Conservation (phyloP, 2,797 vertebrate genomes). For the Odontamblyopus rebecca region DNA sequence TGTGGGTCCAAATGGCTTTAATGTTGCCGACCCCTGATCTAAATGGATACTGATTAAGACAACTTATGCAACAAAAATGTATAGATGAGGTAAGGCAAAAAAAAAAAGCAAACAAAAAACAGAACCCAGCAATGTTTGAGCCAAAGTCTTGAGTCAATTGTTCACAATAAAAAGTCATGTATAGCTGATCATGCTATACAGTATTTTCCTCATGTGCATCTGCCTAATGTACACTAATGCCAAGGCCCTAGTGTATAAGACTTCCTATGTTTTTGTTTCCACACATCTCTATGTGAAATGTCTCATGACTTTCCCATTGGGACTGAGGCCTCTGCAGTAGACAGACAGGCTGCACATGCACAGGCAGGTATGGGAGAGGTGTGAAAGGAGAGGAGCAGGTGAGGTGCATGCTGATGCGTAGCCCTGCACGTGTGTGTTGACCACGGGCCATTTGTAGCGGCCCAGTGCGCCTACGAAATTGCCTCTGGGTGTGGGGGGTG, state of each 20-base stretch:
- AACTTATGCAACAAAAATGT: too few species aligned
- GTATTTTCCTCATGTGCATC: background rate
- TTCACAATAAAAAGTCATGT: background rate
- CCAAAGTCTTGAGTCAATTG: background rate
- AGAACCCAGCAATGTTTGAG: background rate
- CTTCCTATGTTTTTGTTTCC: slow-evolving; percentile 37
- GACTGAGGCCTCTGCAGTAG: slow-evolving; percentile 4
- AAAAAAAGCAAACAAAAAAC: background rate
- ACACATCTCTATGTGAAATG: slow-evolving; percentile 45
- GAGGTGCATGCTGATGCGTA: slow-evolving; percentile 49
- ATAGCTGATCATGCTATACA: background rate
- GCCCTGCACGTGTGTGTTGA: slow-evolving; percentile 61
- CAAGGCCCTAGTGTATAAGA: slow-evolving; percentile 17
- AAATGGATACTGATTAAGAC: too few species aligned
- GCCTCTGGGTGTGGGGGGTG: slow-evolving; percentile 81
- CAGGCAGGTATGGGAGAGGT: slow-evolving; percentile 16
- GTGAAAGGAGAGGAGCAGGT: slow-evolving; percentile 45
- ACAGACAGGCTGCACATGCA: slow-evolving; percentile 13
- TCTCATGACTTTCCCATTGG: slow-evolving; percentile 39
- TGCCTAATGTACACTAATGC: slow-evolving; percentile 37
- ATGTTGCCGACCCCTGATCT: too few species aligned
- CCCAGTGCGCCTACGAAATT: slow-evolving; percentile 81
- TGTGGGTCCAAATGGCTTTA: too few species aligned
- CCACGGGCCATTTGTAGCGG: slow-evolving; percentile 78
- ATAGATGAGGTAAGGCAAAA: too few species aligned